Evolutionary conservation across 2,797 vertebrate genomes (phyloP).

Genomic region (Alca torda): DNA sequence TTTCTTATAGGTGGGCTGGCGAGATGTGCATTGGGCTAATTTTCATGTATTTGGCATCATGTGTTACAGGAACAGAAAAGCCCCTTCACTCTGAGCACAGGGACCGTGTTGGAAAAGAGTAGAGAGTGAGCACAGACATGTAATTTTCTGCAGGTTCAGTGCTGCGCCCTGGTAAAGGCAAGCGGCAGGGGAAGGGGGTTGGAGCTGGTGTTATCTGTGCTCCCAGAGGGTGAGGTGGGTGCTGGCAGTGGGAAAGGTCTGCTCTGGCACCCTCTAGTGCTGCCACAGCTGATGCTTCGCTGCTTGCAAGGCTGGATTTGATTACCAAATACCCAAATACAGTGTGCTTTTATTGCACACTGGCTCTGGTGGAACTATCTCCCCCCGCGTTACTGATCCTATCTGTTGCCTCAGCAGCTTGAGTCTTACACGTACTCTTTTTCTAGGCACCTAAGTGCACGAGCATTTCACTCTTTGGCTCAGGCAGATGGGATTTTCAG

Average conservation of each 20-base stretch:
- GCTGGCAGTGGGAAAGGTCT: neutral
- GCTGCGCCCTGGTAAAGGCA: neutral
- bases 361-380: accelerated
- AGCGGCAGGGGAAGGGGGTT: accelerated
- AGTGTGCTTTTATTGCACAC: neutral
- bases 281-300: neutral
- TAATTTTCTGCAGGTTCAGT: neutral
- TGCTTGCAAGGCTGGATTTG: accelerated
- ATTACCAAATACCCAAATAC: accelerated
- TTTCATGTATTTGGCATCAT: neutral
- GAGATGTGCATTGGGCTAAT: neutral
- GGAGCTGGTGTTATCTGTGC: accelerated
- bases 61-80: neutral
- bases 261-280: conserved; percentile 55
- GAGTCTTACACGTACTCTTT: accelerated
- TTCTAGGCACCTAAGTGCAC: neutral
- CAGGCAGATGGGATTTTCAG: neutral
- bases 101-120: neutral
- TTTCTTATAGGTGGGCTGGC: neutral
- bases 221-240: neutral
- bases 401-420: neutral
- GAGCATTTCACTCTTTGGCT: neutral
- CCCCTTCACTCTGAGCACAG: neutral
- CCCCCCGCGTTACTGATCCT: neutral
- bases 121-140: neutral